These are phyloP conservation scores for Rhizoglyphus robini DNA, from an alignment of 1,140 invertebrate species.

Conservation along the genomic window DNA sequence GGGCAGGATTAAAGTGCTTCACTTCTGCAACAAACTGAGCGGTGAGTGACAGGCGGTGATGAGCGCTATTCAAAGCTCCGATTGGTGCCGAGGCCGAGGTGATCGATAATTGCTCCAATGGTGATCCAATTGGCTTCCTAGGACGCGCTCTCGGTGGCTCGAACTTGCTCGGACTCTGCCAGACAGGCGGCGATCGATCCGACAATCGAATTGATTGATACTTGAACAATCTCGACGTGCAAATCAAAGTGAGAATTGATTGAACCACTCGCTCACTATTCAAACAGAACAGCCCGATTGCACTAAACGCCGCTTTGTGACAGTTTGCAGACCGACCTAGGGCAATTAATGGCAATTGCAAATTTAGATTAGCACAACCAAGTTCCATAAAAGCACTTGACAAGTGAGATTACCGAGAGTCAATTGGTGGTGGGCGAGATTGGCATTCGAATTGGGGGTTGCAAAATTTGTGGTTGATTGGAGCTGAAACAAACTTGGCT, in stretches of 20 bases:
- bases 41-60: background rate
- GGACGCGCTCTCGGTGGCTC: background rate
- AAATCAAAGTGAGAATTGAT: constrained; percentile 11
- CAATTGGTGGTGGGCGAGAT: too few relatives aligned
- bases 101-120: constrained; percentile 6
- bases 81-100: background rate
- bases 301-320: too few relatives aligned
- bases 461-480: background rate
- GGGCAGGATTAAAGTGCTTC: background rate
- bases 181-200: background rate
- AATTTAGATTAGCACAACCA: background rate
- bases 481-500: background rate
- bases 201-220: constrained; percentile 9
- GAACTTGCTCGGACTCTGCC: background rate
- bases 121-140: background rate
- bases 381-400: background rate
- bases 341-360: background rate
- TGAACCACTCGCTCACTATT: background rate
- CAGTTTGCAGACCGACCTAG: background rate
- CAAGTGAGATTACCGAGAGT: background rate
- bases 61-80: background rate
- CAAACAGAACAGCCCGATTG: background rate
- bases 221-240: constrained; percentile 8
- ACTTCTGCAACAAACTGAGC: background rate
- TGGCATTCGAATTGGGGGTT: too few relatives aligned